Evolutionary conservation across 1,140 invertebrate species (phyloP), one percentile per base, ranked within the genome.

Genomic region (Papilio polyxenes): DNA sequence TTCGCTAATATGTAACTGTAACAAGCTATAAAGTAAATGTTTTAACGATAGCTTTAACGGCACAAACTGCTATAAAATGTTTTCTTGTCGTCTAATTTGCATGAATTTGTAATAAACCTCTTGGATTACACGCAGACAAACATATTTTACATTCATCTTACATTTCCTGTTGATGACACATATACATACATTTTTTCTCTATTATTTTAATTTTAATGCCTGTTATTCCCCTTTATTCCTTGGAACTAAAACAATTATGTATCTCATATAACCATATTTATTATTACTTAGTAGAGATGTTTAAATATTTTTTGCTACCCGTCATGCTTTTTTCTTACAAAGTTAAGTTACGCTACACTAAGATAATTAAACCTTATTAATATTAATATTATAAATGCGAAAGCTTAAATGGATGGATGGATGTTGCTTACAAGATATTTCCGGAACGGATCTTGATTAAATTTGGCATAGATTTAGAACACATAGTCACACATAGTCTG

Each of bases 81-180:
- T 80, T 80, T 80, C 78, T 65, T 80, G 40, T 48, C 23, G n/a
- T 80, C 44, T 48, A 31, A 80, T 80, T 80, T 80, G 78, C 78
- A 80, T 80, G 78, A 80, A 80, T 80, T 80, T 80, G 78, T 80
- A 65, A 80, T 80, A 65, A 80, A 80, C 37, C 78, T 65, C 78
- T 80, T 80, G 59, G 59, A 79, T 65, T 79, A 65, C 37, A 79
- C 53, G 53, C 76, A 78, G 31, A 79, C 77, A 79, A 62, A 79
- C 77, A 79, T 79, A 79, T 79, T 62, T 79, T 40, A 80, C 59
- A 80, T 65, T 48, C 56, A 80, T 48, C 78, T 65, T 44, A 20
- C 59, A 80, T 80, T 80, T 80, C 78, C 78, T 69, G 78, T 80
- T 69, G 78, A 48, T 69, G 78, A 80, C 78, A 80, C 78, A 80